phyloP scores from a whole-genome alignment of 2,888 invertebrate genomes.

The Yponomeuta cagnagella region DNA sequence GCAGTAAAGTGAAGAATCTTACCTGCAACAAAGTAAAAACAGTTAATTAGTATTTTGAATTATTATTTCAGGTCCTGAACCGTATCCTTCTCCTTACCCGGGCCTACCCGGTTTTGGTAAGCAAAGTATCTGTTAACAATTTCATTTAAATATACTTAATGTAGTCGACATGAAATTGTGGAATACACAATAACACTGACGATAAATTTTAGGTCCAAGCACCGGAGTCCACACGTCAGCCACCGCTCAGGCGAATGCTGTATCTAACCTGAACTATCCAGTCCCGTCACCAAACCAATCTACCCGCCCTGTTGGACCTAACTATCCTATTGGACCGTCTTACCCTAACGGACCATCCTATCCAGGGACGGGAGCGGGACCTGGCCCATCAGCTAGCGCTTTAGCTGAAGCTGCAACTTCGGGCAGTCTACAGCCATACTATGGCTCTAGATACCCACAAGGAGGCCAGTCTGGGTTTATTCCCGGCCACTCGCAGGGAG shows the following conservation, averaged over 20 bases:
- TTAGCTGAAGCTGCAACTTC: not conserved
- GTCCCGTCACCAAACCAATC: not conserved
- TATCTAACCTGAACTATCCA: not conserved
- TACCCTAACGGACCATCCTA: not conserved
- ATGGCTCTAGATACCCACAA: not conserved
- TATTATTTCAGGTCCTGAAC: not conserved
- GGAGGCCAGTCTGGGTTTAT: not conserved
- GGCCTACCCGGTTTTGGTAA: not conserved
- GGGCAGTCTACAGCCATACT: not conserved
- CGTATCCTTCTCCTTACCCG: not conserved
- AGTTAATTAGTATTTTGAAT: not conserved
- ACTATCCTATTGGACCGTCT: not conserved
- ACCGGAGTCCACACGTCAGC: constrained; percentile 9
- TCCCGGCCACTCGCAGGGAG: not conserved
- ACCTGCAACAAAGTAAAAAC: constrained; percentile 8
- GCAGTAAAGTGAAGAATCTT: not conserved
- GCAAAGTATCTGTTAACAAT: too few relatives aligned
- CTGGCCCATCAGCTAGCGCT: not conserved
- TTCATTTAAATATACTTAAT: too few relatives aligned
- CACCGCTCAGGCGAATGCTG: not conserved
- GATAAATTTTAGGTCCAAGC: not conserved
- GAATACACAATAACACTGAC: not conserved
- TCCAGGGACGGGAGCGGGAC: not conserved
- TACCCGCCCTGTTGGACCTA: not conserved
- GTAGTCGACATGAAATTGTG: too few relatives aligned